phyloP scores from a whole-genome alignment of 35 echinoderm and acorn worm genomes.

The Apostichopus parvimensis region DNA sequence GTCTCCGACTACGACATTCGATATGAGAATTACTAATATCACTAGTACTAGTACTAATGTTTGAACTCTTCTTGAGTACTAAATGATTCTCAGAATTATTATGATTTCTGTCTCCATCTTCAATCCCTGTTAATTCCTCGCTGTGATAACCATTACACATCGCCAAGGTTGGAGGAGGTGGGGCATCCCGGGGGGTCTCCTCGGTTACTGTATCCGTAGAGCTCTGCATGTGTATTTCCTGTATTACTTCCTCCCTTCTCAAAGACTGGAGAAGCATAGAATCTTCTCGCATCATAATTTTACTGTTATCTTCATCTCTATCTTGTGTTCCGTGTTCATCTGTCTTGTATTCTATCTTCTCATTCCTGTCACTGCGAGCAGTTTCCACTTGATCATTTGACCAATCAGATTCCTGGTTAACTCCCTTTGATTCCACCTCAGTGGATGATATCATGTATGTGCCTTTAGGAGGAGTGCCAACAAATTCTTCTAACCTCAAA shows the following conservation, averaged over 20 bases:
- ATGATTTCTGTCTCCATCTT: background rate
- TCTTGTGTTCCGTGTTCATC: background rate
- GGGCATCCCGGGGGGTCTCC: conserved; percentile 10
- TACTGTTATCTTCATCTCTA: background rate
- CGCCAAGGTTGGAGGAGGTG: background rate
- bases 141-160: conserved; percentile 43
- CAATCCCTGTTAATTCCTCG: background rate
- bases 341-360: background rate
- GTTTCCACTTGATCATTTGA: background rate
- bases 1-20: background rate
- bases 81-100: conserved; percentile 52
- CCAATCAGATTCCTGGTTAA: background rate
- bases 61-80: conserved; percentile 51
- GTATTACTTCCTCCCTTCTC: background rate
- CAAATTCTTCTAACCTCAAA: conserved; percentile 61
- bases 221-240: conserved; percentile 67
- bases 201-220: conserved; percentile 93
- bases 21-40: conserved; percentile 85
- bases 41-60: conserved; percentile 89
- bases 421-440: background rate
- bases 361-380: background rate
- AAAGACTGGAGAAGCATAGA: conserved; percentile 9
- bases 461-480: conserved; percentile 73
- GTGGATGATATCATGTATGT: conserved; percentile 14
- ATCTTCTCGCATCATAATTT: background rate